Base-by-base conservation (phyloP, 2,797 vertebrate genomes). In the Pangasius macronema region DNA sequence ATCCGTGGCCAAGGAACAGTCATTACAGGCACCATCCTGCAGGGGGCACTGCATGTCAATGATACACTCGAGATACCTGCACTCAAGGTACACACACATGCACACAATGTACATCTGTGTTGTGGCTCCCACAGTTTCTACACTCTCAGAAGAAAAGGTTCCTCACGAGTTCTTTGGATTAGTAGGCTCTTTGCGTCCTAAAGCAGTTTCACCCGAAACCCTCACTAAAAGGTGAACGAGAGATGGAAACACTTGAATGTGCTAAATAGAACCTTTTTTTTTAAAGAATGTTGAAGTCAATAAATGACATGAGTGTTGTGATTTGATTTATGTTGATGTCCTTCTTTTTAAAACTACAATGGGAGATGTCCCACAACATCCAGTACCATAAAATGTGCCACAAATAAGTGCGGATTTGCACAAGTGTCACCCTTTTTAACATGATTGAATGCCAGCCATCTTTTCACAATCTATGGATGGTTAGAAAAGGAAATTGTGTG, bases 1-100 rank as follows among this genome's bases (percentile, higher is more conserved):
- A 99, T 99, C 94, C 97, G 96, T 42, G 99, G 99, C 92, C 99
- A 99, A 92, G 99, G 99, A 92, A 99, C 98, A 0, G 97, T 99
- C 93, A 98, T 99, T 97, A 99, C 99, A 4, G 99, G 98, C 61
- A 99, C 99, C 89, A 91, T 99, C 93, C 97, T 99, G 91, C 98
- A 99, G 89, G 99, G 99, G 91, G 96, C 97, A 27, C 91, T 99
- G 93, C 95, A 93, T 86, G 93, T 99, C 49, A 98, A 98, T 16
- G 98, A 99, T 95, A 97, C 88, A 0, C 96, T 99, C 92, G 99
- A 99, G 95, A 99, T 99, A 93, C 98, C 98, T 46, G 96, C 97
- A 1, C 95, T 99, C 76, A 99, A 99, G 97, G 98, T 99, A 76
- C 51, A 85, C 33, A 75, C n/a, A 76, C 1, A 79, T 9, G 49